Evolutionary conservation across 2,113 vertebrate genomes (phyloP).

Genomic region (Talpa occidentalis): DNA sequence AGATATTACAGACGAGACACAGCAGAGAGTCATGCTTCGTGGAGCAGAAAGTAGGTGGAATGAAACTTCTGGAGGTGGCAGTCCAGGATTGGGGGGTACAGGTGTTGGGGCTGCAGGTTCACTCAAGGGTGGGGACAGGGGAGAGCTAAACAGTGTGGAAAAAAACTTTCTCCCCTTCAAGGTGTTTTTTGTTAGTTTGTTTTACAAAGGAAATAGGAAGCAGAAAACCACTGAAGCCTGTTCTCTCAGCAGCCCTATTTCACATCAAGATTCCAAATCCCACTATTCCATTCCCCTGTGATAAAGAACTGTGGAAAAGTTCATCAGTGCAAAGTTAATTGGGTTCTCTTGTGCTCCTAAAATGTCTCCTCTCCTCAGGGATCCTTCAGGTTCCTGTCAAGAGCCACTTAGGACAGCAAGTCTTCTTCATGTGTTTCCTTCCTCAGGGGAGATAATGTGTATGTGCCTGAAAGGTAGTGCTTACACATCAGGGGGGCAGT

Average conservation of each 20-base stretch:
- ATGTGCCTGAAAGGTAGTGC: constrained; percentile 45
- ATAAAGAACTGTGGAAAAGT: neutral
- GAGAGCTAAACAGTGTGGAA: too few relatives aligned
- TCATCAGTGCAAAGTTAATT: constrained; percentile 32
- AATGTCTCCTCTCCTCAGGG: constrained; percentile 36
- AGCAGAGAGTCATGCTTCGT: too few relatives aligned
- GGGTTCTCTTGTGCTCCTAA: neutral
- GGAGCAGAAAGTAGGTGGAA: too few relatives aligned
- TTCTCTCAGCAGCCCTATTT: neutral
- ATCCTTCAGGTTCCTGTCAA: constrained; percentile 54
- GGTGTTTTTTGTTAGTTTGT: neutral
- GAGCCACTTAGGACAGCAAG: constrained; percentile 41
- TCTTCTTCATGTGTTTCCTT: neutral
- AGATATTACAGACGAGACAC: neutral
- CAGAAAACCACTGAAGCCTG: neutral
- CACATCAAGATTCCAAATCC: neutral
- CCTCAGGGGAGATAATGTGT: neutral
- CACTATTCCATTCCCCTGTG: neutral
- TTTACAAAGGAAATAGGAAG: neutral
- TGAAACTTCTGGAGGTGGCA: too few relatives aligned
- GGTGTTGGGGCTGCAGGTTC: too few relatives aligned
- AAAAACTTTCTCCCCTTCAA: neutral
- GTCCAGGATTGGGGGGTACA: too few relatives aligned
- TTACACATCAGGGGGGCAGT: constrained; percentile 24
- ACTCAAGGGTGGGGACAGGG: too few relatives aligned